These are phyloP conservation scores for Tarsius wallacei DNA, from an alignment of 2,797 vertebrate species.

Conservation along the genomic window DNA sequence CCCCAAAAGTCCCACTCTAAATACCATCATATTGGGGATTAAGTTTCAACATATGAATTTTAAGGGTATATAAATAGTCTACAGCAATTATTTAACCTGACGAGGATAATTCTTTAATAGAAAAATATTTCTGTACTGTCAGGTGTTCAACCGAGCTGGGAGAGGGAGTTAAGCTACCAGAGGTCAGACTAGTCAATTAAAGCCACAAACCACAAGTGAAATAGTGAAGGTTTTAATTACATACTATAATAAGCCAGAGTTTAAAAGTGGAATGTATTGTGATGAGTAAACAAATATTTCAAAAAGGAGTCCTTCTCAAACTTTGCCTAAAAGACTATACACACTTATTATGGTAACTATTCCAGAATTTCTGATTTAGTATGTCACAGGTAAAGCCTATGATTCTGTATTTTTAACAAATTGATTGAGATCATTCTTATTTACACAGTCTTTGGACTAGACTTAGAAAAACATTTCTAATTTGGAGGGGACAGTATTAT, in stretches of 20 bases:
- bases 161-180: background rate
- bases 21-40: background rate
- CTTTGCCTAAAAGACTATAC: background rate
- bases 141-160: background rate
- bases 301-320: background rate
- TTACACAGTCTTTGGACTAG: background rate
- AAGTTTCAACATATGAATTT: background rate
- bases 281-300: background rate
- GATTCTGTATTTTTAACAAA: background rate
- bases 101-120: background rate
- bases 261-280: background rate
- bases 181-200: background rate
- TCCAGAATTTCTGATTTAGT: background rate
- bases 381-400: background rate
- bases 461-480: conserved; percentile 11
- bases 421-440: background rate
- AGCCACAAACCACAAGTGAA: background rate
- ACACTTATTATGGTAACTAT: background rate
- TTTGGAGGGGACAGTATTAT: background rate
- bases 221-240: background rate
- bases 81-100: background rate
- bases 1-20: background rate
- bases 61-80: background rate
- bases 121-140: background rate
- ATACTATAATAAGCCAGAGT: background rate